Evolutionary conservation across 2,888 invertebrate species (phyloP), one percentile per base, ranked within the genome.

Genomic region (Alsophila aescularia): DNA sequence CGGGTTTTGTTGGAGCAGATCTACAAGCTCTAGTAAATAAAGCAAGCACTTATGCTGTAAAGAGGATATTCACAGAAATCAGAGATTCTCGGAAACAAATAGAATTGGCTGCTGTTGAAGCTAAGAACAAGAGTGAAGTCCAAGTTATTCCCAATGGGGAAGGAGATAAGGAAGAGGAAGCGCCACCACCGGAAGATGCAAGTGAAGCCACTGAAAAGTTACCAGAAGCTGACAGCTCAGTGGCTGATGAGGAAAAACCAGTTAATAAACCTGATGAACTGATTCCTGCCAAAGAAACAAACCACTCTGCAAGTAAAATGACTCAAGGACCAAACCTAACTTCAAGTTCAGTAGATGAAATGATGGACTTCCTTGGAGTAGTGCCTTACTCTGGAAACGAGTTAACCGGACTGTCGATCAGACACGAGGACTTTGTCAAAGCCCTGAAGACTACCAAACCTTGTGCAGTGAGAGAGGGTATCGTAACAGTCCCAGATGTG

Each of bases 1-100:
- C 99, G 0, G 99, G 99, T 0, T 99, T 95, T 92, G 99, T 99
- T 29, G 99, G 98, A 10, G 98, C 98, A 3, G 98, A 99, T 93
- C 90, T 99, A 66, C 93, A 95, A 81, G 95, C 97, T 0, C 90
- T 99, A 48, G 94, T 96, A 0, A 93, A 97, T 60, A 97, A 98
- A 85, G 97, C 99, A 1, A 96, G 97, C 8, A 95, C 97, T 79
- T 94, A 94, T 66, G 98, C 98, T 37, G 95, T 98, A 0, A 96
- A 97, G 74, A 82, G 92, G 66, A 86, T 90, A 52, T 92, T 92
- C 72, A 70, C 77, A 53, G 84, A 90, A 62, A 83, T 91, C 21
- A 71, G 77, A 50, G 68, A 68, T 35, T 67, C 71, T 12, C 76
- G 79, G 45, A 64, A 62, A 42, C 65, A 57, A 45, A 52, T 57